Percentiles rank a stretch among this genome's conserved stretches.
These are phyloP conservation scores for Sander vitreus DNA, from an alignment of 2,113 vertebrate genomes.

Conservation along the genomic window DNA sequence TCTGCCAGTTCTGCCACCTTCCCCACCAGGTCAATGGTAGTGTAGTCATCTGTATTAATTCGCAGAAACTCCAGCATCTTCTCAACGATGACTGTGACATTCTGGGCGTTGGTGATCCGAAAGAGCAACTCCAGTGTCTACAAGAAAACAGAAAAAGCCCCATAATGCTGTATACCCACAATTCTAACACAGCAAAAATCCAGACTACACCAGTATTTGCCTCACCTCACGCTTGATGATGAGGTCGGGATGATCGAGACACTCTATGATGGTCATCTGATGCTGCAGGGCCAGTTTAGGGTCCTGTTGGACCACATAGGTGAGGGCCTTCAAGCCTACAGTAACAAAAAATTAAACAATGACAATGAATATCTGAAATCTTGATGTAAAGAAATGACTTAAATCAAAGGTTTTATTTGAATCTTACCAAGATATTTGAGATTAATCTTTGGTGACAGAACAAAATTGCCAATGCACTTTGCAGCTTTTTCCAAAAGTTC, in stretches of 20 bases:
- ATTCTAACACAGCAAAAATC: neutral
- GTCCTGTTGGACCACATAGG: conserved; percentile 96
- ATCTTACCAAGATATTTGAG: conserved; percentile 96
- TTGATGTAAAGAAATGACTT: conserved; percentile 9
- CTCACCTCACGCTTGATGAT: conserved; percentile 97
- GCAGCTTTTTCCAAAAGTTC: conserved; percentile 96
- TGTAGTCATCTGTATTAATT: conserved; percentile 90
- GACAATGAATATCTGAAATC: neutral
- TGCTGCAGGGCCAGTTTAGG: conserved; percentile 95
- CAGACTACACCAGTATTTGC: neutral
- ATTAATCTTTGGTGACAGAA: conserved; percentile 96
- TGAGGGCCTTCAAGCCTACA: conserved; percentile 93
- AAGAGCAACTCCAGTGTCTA: conserved; percentile 97
- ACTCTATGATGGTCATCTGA: conserved; percentile 99
- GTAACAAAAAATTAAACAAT: neutral
- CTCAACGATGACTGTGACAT: conserved; percentile 93
- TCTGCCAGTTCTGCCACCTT: conserved; percentile 97
- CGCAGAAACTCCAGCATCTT: conserved; percentile 96
- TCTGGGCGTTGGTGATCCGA: conserved; percentile 96
- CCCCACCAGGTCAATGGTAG: conserved; percentile 89
- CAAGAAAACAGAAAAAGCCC: conserved; percentile 39
- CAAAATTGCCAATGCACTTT: conserved; percentile 97
- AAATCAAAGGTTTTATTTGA: neutral
- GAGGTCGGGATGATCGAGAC: conserved; percentile 94
- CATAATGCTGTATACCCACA: neutral